Conservation (phyloP, 2,888 invertebrate genomes). For the Stomorhina lunata region DNA sequence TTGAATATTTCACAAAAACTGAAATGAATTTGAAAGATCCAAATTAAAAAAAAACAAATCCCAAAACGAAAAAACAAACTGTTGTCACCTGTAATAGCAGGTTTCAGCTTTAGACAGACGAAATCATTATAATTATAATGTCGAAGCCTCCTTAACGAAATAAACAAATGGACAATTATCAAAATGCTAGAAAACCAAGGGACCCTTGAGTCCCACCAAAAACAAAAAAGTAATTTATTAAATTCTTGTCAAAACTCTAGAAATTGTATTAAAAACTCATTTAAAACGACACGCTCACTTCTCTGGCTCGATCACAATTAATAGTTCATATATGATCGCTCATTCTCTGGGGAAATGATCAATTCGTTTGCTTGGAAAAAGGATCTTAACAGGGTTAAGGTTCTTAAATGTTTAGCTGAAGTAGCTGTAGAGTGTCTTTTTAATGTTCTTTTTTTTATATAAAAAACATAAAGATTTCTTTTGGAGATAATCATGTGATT, state of each 20-base stretch:
- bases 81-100: conserved; percentile 59
- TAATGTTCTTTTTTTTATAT: conserved; percentile 18
- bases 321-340: background rate
- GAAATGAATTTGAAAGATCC: conserved; percentile 47
- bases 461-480: conserved; percentile 60
- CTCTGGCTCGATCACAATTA: background rate
- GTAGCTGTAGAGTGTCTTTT: background rate
- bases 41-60: background rate
- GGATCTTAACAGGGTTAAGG: background rate
- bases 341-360: background rate
- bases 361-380: background rate
- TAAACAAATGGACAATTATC: conserved; percentile 9
- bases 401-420: background rate
- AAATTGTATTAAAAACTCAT: conserved; percentile 50
- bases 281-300: conserved; percentile 31
- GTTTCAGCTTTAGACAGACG: conserved; percentile 10
- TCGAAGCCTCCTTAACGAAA: background rate
- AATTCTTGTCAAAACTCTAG: conserved; percentile 29
- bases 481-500: conserved; percentile 65
- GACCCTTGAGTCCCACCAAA: background rate
- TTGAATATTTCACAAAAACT: conserved; percentile 12
- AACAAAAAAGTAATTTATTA: conserved; percentile 39
- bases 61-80: conserved; percentile 10
- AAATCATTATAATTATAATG: conserved; percentile 37
- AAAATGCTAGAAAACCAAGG: background rate